Evolutionary conservation across 2,113 vertebrate genomes (phyloP), one percentile per base, ranked within the genome.

Genomic region (Heterocephalus glaber): DNA sequence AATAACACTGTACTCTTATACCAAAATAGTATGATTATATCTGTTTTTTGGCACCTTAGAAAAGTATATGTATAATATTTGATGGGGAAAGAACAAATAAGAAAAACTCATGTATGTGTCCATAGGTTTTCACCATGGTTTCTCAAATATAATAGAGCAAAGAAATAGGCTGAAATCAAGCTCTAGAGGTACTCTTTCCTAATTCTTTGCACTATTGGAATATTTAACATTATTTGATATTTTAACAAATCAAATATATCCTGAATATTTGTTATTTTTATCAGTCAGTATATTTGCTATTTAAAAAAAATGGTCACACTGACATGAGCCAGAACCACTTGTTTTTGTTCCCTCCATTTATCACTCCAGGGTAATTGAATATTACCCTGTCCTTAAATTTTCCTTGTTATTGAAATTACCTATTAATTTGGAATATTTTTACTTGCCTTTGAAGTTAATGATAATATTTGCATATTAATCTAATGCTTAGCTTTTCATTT

Each of bases 401-500:
- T 56, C 44, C 28, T 91, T 28, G 8, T 89, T 90, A 66, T 41
- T 92, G 65, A 96, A 83, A 83, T 93, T 79, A 76, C 1, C 52
- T 76, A 13, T 58, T n/a, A 89, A 88, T 81, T 72, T 70, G 60
- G 33, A 52, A 52, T 60, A 86, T 94, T 89, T 86, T 84, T 86
- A 58, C 68, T 96, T 97, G 38, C 95, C 96, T 97, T 9, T 94
- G 47, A 44, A 95, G 91, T 92, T 98, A 98, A 96, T 97, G 72
- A 63, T 83, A 90, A 88, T 90, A 97, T 96, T 97, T 97, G 98
- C 95, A 89, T 96, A 97, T 93, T 97, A 98, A 88, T 96, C 79
- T 96, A 94, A 83, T 98, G 10, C 56, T 90, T 82, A 98, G 95
- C 94, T 98, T 93, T 93, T 98, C 98, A 98, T 97, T 87, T 98